Evolutionary conservation across 2,113 vertebrate species (phyloP).

Genomic region (Charadrius vociferus): DNA sequence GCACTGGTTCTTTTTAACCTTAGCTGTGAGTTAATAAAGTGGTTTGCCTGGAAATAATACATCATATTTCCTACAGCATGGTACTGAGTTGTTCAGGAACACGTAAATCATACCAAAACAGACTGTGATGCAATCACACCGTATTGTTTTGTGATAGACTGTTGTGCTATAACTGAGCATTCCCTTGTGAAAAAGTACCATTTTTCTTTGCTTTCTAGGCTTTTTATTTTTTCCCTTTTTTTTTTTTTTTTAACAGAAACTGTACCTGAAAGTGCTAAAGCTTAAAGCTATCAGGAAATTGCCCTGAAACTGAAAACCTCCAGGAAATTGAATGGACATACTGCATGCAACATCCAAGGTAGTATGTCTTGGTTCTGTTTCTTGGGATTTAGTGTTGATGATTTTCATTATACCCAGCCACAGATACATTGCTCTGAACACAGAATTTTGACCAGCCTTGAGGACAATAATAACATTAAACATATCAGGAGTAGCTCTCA

Average conservation of each 20-base stretch:
- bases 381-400: conserved; percentile 20
- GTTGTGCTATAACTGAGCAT: conserved; percentile 23
- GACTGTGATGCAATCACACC: conserved; percentile 45
- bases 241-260: not conserved
- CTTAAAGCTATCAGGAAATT: conserved; percentile 70
- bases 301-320: conserved; percentile 71
- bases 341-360: conserved; percentile 6
- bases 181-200: conserved; percentile 29
- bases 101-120: conserved; percentile 46
- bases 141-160: conserved; percentile 21
- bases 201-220: conserved; percentile 43
- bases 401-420: not conserved
- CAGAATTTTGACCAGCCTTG: not conserved
- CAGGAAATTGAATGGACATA: conserved; percentile 73
- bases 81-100: conserved; percentile 12
- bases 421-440: not conserved
- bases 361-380: conserved; percentile 42
- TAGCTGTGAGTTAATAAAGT: not conserved
- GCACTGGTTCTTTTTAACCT: not conserved
- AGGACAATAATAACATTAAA: not conserved
- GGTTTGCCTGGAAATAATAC: conserved; percentile 18
- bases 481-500: not conserved
- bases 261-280: conserved; percentile 51
- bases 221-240: not conserved
- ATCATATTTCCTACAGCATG: not conserved